phyloP scores from a whole-genome alignment of 2,113 vertebrate species.

The Ophiodon elongatus region DNA sequence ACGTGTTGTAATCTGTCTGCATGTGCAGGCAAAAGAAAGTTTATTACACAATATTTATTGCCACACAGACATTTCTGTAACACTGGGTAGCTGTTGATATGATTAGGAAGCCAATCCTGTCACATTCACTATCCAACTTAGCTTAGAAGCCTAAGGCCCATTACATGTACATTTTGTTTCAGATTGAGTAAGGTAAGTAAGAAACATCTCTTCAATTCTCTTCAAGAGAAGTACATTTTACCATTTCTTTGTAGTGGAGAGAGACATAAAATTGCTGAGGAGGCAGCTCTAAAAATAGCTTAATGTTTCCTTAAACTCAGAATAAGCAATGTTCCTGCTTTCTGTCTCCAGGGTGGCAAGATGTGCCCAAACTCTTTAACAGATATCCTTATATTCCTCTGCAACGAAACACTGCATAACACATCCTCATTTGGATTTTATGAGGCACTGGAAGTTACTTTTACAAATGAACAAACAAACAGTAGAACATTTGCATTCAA shows the following conservation, averaged over 20 bases:
- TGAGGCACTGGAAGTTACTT: background rate
- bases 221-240: background rate
- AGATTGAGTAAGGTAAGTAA: background rate
- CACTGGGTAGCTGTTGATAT: slow-evolving; percentile 43
- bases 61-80: slow-evolving; percentile 24
- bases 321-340: slow-evolving; percentile 53
- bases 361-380: slow-evolving; percentile 19
- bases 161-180: background rate
- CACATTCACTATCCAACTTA: background rate
- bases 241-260: slow-evolving; percentile 28
- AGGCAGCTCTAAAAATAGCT: slow-evolving; percentile 67
- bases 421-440: background rate
- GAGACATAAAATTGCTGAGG: slow-evolving; percentile 50
- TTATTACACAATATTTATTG: slow-evolving; percentile 40
- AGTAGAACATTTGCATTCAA: background rate
- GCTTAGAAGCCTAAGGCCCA: background rate
- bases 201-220: background rate
- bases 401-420: slow-evolving; percentile 1
- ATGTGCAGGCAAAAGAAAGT: slow-evolving; percentile 22
- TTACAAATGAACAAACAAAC: background rate
- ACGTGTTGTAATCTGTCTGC: slow-evolving; percentile 9
- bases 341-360: slow-evolving; percentile 43
- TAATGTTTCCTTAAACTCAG: slow-evolving; percentile 63
- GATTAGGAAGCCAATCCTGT: slow-evolving; percentile 33
- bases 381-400: slow-evolving; percentile 1